phyloP scores from a whole-genome alignment of 2,113 vertebrate species.

The Sylvia atricapilla region DNA sequence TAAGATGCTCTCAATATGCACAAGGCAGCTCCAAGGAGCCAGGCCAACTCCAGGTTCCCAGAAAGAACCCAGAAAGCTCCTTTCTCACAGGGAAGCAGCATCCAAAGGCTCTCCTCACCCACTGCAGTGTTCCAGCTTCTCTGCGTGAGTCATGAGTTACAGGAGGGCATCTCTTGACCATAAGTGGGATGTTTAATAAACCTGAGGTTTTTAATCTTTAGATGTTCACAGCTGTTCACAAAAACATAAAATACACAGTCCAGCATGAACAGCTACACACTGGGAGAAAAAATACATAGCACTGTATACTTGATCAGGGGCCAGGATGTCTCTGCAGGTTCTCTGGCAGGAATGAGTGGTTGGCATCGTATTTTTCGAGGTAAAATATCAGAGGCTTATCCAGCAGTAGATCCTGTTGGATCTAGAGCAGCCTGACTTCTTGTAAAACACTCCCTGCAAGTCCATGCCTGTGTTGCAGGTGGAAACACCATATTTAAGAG shows the following conservation, averaged over 20 bases:
- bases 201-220: not conserved
- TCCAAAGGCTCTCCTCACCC: not conserved
- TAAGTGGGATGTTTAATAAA: not conserved
- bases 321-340: not conserved
- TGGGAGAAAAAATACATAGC: not conserved
- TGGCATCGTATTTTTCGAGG: not conserved
- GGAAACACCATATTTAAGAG: not conserved
- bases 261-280: not conserved
- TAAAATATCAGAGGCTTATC: not conserved
- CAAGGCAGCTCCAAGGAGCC: not conserved
- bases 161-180: not conserved
- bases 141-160: fast-evolving
- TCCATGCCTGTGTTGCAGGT: not conserved
- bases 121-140: not conserved
- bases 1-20: not conserved
- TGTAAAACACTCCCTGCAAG: not conserved
- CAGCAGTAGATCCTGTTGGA: not conserved
- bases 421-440: not conserved
- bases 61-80: not conserved
- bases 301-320: not conserved
- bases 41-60: not conserved
- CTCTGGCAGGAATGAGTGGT: not conserved
- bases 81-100: not conserved
- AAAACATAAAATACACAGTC: not conserved
- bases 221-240: not conserved